A percentile compares a stretch with the other conserved stretches of the same genome.
Conservation (phyloP, 1,140 invertebrate species). For the Maconellicoccus hirsutus region DNA sequence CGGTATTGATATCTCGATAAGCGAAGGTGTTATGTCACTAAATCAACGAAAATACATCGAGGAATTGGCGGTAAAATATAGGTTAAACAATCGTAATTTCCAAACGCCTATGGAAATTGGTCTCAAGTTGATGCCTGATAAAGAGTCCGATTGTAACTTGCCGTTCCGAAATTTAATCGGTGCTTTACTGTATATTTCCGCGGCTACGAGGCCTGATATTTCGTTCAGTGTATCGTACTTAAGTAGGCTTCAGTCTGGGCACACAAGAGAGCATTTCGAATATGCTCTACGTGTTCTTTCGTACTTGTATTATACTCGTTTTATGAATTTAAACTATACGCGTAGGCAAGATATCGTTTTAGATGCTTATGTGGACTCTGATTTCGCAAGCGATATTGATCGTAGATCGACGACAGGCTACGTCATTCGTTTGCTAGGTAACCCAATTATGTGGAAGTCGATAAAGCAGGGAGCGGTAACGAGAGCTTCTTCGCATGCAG, state of each 20-base stretch:
- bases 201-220: conserved; percentile 39
- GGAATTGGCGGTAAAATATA: conserved; percentile 29
- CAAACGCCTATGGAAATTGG: conserved; percentile 31
- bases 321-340: conserved; percentile 24
- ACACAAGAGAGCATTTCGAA: conserved; percentile 34
- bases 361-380: conserved; percentile 31
- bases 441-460: conserved; percentile 30
- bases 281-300: conserved; percentile 36
- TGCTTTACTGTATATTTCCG: conserved; percentile 36
- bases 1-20: conserved; percentile 21
- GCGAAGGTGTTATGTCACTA: background rate
- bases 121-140: conserved; percentile 25
- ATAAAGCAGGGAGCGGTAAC: conserved; percentile 31
- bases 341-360: background rate
- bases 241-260: conserved; percentile 37
- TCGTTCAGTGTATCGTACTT: conserved; percentile 36
- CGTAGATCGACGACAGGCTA: conserved; percentile 32
- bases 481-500: conserved; percentile 31
- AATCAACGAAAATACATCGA: conserved; percentile 25
- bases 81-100: conserved; percentile 31
- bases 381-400: conserved; percentile 33
- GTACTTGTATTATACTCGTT: conserved; percentile 35
- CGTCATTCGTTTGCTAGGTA: conserved; percentile 27
- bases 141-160: conserved; percentile 12
- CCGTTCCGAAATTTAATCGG: conserved; percentile 34